Base-by-base conservation (phyloP, 2,797 vertebrate species). In the Typhlichthys subterraneus region DNA sequence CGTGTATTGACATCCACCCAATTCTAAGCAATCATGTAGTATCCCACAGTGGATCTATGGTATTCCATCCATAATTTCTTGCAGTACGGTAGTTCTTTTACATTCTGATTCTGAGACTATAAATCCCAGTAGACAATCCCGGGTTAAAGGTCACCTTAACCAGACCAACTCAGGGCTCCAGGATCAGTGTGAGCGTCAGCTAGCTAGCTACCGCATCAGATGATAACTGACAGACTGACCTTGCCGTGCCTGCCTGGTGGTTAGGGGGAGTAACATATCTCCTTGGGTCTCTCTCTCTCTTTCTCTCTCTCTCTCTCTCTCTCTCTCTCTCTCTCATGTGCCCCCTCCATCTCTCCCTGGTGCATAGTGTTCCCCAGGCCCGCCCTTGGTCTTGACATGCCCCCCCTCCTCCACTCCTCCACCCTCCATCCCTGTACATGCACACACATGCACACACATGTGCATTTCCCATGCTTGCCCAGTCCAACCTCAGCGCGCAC, bases 181-280 rank as follows among this genome's bases (percentile, higher is more conserved):
- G 69, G 68, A 48, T 71, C 61, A 63, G 60, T 72, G 73, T 74
- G 57, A 77, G 69, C 61, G 72, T 60, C 69, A 84, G 75, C 61
- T 69, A 72, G 61, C 59, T 80, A 38, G 47, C 76, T 83, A 80
- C 23, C 23, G 3, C 23, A 23, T 87, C 85, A 89, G 81, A 80
- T 76, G 84, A 85, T 84, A 84, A 81, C 79, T 72, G 53, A 75
- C 73, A 85, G 83, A 83, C 83, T 89, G 86, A 89, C 89, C 87
- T 89, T 90, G 85, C 82, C 81, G 87, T 77, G 85, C 71, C 76
- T 83, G 74, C 82, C 23, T 83, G 75, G 82, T 85, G 86, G 82
- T 90, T 89, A 83, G 83, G 83, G 85, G 81, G 90, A 89, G 90
- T 90, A 89, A 91, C 85, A 80, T 82, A 80, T 88, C 85, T 86